Evolutionary conservation across 2,888 invertebrate species (phyloP).

Genomic region (Miltochrista miniata): DNA sequence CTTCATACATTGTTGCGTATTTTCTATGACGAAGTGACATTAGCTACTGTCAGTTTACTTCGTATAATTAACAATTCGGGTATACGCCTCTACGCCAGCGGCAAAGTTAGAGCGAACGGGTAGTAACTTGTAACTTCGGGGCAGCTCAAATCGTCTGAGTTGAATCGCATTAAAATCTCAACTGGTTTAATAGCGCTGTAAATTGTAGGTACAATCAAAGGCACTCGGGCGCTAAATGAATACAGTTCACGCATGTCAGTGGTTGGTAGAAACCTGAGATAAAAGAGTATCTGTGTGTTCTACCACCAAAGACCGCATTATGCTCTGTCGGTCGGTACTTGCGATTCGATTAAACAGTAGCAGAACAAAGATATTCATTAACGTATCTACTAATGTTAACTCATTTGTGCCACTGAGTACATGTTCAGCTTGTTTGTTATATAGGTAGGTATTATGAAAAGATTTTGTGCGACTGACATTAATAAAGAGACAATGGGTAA

Average conservation of each 20-base stretch:
- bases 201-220: slow-evolving; percentile 54
- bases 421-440: not conserved
- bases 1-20: no score
- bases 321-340: slow-evolving; percentile 8
- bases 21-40: no score
- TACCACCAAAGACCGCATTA: slow-evolving; percentile 32
- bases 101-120: no score
- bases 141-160: not conserved
- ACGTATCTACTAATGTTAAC: slow-evolving; percentile 24
- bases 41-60: no score
- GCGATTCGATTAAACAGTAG: slow-evolving; percentile 19
- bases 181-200: slow-evolving; percentile 49
- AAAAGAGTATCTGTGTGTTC: slow-evolving; percentile 29
- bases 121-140: not conserved
- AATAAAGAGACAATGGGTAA: no score
- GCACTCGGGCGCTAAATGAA: slow-evolving; percentile 67
- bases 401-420: slow-evolving; percentile 16
- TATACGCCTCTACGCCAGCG: no score
- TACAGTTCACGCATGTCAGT: slow-evolving; percentile 48
- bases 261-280: slow-evolving; percentile 27
- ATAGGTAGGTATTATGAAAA: no score
- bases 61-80: no score
- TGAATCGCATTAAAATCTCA: not conserved
- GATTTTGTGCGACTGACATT: no score
- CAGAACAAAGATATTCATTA: slow-evolving; percentile 35